phyloP scores from a whole-genome alignment of 2,797 vertebrate genomes.

The Melanotaenia maccullochi region DNA sequence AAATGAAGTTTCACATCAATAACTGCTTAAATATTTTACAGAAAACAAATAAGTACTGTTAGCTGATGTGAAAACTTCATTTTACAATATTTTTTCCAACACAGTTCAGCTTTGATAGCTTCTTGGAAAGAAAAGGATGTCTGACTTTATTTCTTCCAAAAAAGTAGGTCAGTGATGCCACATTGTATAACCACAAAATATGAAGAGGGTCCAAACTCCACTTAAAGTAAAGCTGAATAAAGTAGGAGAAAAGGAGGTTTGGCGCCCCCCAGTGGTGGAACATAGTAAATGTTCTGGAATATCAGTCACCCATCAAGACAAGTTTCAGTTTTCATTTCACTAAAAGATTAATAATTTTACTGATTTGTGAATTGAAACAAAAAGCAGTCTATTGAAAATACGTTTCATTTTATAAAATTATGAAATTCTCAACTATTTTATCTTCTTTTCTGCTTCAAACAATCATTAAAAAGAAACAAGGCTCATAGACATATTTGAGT shows the following conservation, averaged over 20 bases:
- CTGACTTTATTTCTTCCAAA: slow-evolving; percentile 3
- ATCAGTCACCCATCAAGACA: background rate
- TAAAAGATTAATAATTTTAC: background rate
- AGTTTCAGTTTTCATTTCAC: background rate
- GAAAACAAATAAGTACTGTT: too few relatives aligned
- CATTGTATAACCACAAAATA: slow-evolving; percentile 50
- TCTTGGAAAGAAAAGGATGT: slow-evolving; percentile 5
- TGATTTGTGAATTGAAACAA: background rate
- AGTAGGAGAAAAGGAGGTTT: background rate
- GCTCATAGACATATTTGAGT: too few relatives aligned
- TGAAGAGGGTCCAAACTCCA: slow-evolving; percentile 21
- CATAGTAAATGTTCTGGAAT: slow-evolving; percentile 4
- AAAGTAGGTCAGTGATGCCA: slow-evolving; percentile 59
- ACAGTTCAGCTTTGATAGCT: slow-evolving; percentile 5
- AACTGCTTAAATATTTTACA: too few relatives aligned
- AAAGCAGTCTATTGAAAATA: too few relatives aligned
- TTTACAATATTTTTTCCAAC: background rate
- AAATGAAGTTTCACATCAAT: too few relatives aligned
- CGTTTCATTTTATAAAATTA: too few relatives aligned
- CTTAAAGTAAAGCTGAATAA: slow-evolving; percentile 4
- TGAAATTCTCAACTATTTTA: too few relatives aligned
- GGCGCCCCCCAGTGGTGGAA: slow-evolving; percentile 35
- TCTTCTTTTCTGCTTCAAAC: too few relatives aligned
- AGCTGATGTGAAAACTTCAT: background rate
- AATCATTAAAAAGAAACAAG: too few relatives aligned